Evolutionary conservation across 2,888 invertebrate genomes (phyloP), one percentile per base, ranked within the genome.

Genomic region (Eristalinus sepulchralis): DNA sequence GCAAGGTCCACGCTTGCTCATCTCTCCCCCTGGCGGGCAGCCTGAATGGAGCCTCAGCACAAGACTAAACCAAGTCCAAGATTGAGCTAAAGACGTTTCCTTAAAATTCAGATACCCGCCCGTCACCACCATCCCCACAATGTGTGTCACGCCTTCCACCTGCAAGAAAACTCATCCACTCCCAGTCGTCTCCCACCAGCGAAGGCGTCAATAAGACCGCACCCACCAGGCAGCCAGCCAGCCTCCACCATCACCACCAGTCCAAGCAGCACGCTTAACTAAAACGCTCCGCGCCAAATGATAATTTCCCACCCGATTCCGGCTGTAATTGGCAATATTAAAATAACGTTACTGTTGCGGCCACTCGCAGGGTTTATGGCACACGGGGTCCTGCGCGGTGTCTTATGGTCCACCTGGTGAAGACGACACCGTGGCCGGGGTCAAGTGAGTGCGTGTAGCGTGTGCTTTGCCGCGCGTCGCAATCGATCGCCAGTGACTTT

Each of bases 281-380:
- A 63, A 85, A 60, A 81, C 62, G 75, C 62, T 76, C 66, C 10
- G 36, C 31, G 39, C n/a, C 27, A 73, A 77, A 68, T 60, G 34
- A 77, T 83, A 86, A 78, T 73, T 57, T 62, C 64, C 83, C 64
- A 78, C 78, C 82, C 64, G 77, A 83, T 73, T 86, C 82, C 64
- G 78, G 73, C 83, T 78, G 78, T 86, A 86, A 86, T 86, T 86
- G 86, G 86, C 78, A 71, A 75, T 86, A 82, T 83, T 86, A 86
- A 86, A 86, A 83, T 86, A 83, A 86, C 83, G 78, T 78, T 86
- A 83, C 83, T 86, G 83, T 78, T 78, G 82, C 77, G 68, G 64
- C 77, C 73, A 75, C 33, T 70, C 70, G 78, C 86, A 86, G 83
- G 86, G 82, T 27, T 22, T 57, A 27, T 27, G 57, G 86, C 59